phyloP scores from a whole-genome alignment of 2,888 invertebrate species.

The Ophioninae sp. region DNA sequence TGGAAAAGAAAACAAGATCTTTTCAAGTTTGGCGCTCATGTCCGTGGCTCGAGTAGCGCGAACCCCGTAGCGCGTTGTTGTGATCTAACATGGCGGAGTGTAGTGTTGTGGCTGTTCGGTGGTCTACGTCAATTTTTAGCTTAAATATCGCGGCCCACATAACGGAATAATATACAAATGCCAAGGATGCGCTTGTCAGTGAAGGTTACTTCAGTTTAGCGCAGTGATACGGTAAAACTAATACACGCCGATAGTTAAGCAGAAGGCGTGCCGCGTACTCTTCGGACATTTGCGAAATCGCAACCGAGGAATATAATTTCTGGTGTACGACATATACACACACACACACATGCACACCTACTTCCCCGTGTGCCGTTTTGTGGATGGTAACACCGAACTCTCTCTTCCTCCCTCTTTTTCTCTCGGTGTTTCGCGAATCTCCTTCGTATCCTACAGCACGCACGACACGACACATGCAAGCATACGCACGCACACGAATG shows the following conservation, averaged over 20 bases:
- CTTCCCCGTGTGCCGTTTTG: constrained; percentile 70
- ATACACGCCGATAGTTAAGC: constrained; percentile 31
- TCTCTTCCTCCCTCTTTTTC: constrained; percentile 30
- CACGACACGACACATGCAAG: constrained; percentile 9
- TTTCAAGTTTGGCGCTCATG: constrained; percentile 71
- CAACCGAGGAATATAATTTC: constrained; percentile 48
- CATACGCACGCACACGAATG: constrained; percentile 7
- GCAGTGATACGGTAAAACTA: constrained; percentile 38
- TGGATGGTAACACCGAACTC: constrained; percentile 69
- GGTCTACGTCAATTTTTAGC: constrained; percentile 82
- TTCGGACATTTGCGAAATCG: constrained; percentile 49
- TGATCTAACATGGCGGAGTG: constrained; percentile 87
- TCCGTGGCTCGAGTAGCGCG: constrained; percentile 82
- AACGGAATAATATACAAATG: constrained; percentile 60
- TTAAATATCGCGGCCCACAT: constrained; percentile 70
- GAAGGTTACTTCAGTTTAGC: constrained; percentile 46
- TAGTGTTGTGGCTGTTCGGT: constrained; percentile 84
- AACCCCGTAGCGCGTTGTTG: constrained; percentile 87
- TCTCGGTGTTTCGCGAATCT: constrained; percentile 41
- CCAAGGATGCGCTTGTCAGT: constrained; percentile 63
- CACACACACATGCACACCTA: neutral
- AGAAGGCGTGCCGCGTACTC: constrained; percentile 45
- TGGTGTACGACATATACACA: constrained; percentile 18
- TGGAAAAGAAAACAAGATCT: neutral
- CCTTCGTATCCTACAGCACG: constrained; percentile 16